Evolutionary conservation across 2,888 invertebrate genomes (phyloP).

Genomic region (Drosophila suboccidentalis): DNA sequence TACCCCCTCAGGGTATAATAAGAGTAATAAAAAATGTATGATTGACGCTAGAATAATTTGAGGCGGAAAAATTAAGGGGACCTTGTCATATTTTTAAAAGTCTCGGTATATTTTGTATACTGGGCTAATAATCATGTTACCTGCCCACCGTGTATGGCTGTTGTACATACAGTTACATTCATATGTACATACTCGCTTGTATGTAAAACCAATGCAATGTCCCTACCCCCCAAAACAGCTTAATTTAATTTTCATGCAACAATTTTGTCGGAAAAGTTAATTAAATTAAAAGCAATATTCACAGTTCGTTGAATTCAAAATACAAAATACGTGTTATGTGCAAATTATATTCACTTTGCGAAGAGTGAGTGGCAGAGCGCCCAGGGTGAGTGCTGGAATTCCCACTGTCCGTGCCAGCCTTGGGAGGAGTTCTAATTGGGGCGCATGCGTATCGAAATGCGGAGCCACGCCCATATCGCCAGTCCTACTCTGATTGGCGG

Average conservation of each 20-base stretch:
- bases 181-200: background rate
- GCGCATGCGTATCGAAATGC: constrained; percentile 37
- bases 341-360: constrained; percentile 21
- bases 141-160: background rate
- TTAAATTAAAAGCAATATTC: constrained; percentile 76
- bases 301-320: constrained; percentile 70
- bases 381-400: constrained; percentile 11
- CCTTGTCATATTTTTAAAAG: background rate
- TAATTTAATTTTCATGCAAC: constrained; percentile 60
- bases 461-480: constrained; percentile 23
- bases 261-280: constrained; percentile 63
- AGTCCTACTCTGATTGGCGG: constrained; percentile 25
- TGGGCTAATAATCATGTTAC: constrained; percentile 2
- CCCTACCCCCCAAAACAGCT: constrained; percentile 10
- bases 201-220: background rate
- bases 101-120: background rate
- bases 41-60: too few species aligned
- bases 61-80: background rate
- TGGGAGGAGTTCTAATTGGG: constrained; percentile 4
- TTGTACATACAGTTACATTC: background rate
- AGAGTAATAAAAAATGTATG: too few species aligned
- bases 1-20: too few species aligned
- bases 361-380: background rate
- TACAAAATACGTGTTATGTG: constrained; percentile 62
- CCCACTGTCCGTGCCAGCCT: background rate